Base-by-base conservation (phyloP, 2,113 vertebrate genomes). In the Prochilodus magdalenae region DNA sequence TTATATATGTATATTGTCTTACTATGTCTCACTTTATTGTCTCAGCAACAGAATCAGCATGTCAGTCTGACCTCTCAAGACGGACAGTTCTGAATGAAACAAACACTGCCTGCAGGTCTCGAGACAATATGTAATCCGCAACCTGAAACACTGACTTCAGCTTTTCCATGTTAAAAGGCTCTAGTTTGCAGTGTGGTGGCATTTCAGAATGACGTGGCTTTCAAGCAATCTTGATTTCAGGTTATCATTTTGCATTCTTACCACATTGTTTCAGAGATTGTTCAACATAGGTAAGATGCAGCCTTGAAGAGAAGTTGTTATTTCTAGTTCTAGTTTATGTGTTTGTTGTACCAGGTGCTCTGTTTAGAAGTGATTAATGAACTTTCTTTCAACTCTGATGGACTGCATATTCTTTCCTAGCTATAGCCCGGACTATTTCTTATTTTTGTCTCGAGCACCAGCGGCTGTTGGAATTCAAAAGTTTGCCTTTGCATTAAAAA, bases 401-500 rank as follows among this genome's bases (percentile, higher is more conserved):
- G n/a, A 33, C 86, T 71, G 66, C 79, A 81, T 60, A 81, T 77
- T 73, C 73, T 81, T 78, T 76, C 66, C 73, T 87, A 92, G 91
- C 84, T 90, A 82, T 83, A 59, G 83, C 76, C 86, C 82, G 27
- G 40, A 33, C 33, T 90, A 81, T 86, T 86, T 88, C 89, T 88
- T 86, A 63, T 86, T 85, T 82, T 57, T 83, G 81, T 85, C 75
- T 87, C 65, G 87, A 86, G 87, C 87, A 88, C 86, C 79, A 88
- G 86, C 63, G 81, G 88, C 86, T 91, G 88, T 73, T 81, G 53
- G 81, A 91, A 91, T 91, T 93, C 91, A 90, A 92, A 92, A 85
- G 86, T 89, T 90, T 86, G 91, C 79, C 90, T 84, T 88, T 90
- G 89, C 86, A 88, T 76, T 88, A 90, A 90, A 75, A 91, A 91